These are phyloP conservation scores for Pinna nobilis DNA, from an alignment of 1,140 invertebrate genomes.

Conservation along the genomic window DNA sequence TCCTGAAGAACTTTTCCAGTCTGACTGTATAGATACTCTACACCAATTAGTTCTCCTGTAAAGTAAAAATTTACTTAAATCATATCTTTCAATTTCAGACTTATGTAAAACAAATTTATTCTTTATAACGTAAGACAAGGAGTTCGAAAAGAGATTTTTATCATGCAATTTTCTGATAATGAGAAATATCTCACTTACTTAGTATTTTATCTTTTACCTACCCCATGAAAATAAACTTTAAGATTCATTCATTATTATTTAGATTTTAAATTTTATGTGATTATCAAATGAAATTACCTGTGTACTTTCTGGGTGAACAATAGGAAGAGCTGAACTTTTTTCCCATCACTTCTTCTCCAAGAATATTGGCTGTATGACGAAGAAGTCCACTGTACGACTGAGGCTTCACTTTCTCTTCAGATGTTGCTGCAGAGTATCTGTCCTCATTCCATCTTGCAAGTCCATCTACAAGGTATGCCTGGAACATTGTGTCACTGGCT, in stretches of 20 bases:
- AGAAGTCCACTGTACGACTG: slow-evolving; percentile 24
- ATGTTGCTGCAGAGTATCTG: slow-evolving; percentile 10
- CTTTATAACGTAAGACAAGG: not conserved
- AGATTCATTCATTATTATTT: too few relatives aligned
- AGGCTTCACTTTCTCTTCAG: not conserved
- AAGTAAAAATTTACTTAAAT: not conserved
- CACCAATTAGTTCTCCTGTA: not conserved
- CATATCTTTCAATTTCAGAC: too few relatives aligned
- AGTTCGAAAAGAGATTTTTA: not conserved
- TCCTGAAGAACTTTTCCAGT: not conserved
- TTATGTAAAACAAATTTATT: too few relatives aligned
- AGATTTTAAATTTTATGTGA: too few relatives aligned
- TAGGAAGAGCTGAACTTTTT: not conserved
- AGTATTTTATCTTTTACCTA: too few relatives aligned
- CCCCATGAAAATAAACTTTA: too few relatives aligned
- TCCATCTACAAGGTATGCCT: slow-evolving; percentile 47
- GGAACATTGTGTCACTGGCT: slow-evolving; percentile 35
- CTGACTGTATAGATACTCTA: not conserved
- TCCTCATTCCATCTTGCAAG: slow-evolving; percentile 40
- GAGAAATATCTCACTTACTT: not conserved
- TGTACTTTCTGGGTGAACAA: slow-evolving; percentile 6
- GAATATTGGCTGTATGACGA: slow-evolving; percentile 12
- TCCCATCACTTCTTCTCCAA: not conserved
- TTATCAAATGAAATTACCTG: too few relatives aligned
- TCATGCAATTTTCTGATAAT: not conserved